phyloP scores from a whole-genome alignment of 2,113 vertebrate genomes.

The Lucifuga dentata region DNA sequence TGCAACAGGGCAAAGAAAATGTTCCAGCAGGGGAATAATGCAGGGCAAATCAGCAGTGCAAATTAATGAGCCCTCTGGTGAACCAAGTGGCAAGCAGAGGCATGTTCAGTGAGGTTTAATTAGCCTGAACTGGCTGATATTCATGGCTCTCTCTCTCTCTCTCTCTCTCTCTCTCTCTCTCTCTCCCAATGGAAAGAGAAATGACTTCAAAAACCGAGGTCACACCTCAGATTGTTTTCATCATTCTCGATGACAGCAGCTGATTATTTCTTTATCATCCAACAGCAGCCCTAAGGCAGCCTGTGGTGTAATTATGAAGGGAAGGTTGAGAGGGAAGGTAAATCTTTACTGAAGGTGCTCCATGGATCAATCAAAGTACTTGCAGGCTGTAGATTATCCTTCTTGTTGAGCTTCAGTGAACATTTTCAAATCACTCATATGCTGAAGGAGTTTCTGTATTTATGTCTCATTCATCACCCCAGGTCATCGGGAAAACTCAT shows the following conservation, averaged over 20 bases:
- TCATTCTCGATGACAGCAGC: not conserved
- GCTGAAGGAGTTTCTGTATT: constrained; percentile 6
- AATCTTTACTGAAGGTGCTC: constrained; percentile 42
- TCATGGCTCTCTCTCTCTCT: not conserved
- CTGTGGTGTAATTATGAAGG: constrained; percentile 46
- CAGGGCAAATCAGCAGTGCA: constrained; percentile 27
- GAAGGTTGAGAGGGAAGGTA: constrained; percentile 17
- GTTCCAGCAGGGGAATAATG: constrained; percentile 32
- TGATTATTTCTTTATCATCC: constrained; percentile 29
- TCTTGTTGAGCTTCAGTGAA: constrained; percentile 2
- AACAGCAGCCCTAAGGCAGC: not conserved
- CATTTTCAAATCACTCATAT: not conserved
- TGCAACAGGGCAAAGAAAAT: constrained; percentile 6
- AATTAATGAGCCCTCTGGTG: constrained; percentile 54
- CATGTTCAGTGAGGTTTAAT: constrained; percentile 43
- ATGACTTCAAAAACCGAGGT: constrained; percentile 7
- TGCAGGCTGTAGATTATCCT: constrained; percentile 12
- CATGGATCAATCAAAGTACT: constrained; percentile 36
- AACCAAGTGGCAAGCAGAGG: constrained; percentile 29
- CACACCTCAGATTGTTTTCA: constrained; percentile 14
- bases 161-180: not conserved
- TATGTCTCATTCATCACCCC: constrained; percentile 1
- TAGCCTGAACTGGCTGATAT: constrained; percentile 24
- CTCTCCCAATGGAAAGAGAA: not conserved
- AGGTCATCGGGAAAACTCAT: constrained; percentile 3